A percentile compares a stretch with the other conserved stretches of the same genome.
Conservation (phyloP, 2,888 invertebrate species). For the Apamea sordens region DNA sequence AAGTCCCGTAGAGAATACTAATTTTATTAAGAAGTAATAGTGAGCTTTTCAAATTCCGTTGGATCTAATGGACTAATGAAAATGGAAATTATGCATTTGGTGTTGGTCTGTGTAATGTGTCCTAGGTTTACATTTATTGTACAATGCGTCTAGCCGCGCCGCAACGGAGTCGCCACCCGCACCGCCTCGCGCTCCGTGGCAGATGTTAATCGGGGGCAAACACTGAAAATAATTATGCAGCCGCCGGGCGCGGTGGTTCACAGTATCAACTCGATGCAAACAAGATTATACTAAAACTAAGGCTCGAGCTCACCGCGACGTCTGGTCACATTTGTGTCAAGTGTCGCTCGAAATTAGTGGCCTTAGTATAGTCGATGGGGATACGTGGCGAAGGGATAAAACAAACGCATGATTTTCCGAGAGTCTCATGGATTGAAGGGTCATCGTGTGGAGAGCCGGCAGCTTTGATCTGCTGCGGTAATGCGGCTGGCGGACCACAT, state of each 20-base stretch:
- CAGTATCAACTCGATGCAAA: conserved; percentile 66
- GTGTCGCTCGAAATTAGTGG: conserved; percentile 62
- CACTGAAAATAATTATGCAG: conserved; percentile 80
- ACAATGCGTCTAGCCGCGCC: conserved; percentile 22
- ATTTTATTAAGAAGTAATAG: conserved; percentile 20
- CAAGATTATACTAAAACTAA: conserved; percentile 66
- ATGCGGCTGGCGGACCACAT: conserved; percentile 81
- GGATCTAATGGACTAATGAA: conserved; percentile 50
- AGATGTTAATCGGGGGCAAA: conserved; percentile 77
- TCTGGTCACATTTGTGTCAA: conserved; percentile 49
- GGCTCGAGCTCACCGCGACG: conserved; percentile 39
- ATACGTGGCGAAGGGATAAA: conserved; percentile 68
- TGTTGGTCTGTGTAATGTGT: conserved; percentile 54
- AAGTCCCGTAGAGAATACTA: conserved; percentile 21
- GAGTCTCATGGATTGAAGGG: conserved; percentile 76
- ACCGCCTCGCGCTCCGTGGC: conserved; percentile 46
- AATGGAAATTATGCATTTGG: conserved; percentile 68
- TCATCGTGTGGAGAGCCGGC: conserved; percentile 74
- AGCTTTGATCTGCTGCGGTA: conserved; percentile 85
- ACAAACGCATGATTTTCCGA: conserved; percentile 79
- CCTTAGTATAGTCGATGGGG: conserved; percentile 57
- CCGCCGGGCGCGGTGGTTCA: conserved; percentile 58
- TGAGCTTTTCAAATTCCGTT: conserved; percentile 18
- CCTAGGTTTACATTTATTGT: conserved; percentile 66
- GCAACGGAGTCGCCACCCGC: conserved; percentile 27